These are phyloP conservation scores for Ochropleura leucogaster DNA, from an alignment of 2,888 invertebrate genomes.

Conservation along the genomic window DNA sequence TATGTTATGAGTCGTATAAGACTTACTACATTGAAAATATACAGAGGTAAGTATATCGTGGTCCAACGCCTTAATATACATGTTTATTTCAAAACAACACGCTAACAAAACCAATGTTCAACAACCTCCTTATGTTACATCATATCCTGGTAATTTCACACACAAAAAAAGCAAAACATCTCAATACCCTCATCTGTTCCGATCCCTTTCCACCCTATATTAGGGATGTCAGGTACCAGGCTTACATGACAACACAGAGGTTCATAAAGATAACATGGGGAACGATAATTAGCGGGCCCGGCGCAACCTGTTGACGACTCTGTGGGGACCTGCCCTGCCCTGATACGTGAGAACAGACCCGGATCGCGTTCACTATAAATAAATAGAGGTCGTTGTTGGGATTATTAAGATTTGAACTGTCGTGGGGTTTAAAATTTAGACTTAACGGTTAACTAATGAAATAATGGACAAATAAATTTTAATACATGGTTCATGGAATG, in stretches of 20 bases:
- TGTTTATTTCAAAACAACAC: background rate
- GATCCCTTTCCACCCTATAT: constrained; percentile 16
- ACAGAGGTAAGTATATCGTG: too few relatives aligned
- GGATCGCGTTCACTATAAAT: constrained; percentile 39
- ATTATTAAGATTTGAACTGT: constrained; percentile 34
- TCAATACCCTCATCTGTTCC: constrained; percentile 35
- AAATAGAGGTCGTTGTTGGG: constrained; percentile 25
- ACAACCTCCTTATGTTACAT: background rate
- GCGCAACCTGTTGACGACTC: constrained; percentile 57
- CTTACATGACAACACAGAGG: constrained; percentile 48
- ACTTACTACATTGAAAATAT: background rate
- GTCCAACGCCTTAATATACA: background rate
- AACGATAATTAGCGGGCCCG: constrained; percentile 52
- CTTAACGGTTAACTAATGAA: background rate
- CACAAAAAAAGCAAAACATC: constrained; percentile 34
- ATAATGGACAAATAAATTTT: background rate
- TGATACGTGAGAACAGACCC: constrained; percentile 37
- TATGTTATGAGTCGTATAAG: background rate
- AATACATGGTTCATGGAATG: background rate
- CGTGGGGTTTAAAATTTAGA: background rate
- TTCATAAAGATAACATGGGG: constrained; percentile 61
- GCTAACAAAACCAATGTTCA: constrained; percentile 2
- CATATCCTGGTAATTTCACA: constrained; percentile 14
- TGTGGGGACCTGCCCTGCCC: constrained; percentile 30
- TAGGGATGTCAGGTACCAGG: constrained; percentile 16